phyloP scores from a whole-genome alignment of 2,113 vertebrate species.

The Herpailurus yagouaroundi region DNA sequence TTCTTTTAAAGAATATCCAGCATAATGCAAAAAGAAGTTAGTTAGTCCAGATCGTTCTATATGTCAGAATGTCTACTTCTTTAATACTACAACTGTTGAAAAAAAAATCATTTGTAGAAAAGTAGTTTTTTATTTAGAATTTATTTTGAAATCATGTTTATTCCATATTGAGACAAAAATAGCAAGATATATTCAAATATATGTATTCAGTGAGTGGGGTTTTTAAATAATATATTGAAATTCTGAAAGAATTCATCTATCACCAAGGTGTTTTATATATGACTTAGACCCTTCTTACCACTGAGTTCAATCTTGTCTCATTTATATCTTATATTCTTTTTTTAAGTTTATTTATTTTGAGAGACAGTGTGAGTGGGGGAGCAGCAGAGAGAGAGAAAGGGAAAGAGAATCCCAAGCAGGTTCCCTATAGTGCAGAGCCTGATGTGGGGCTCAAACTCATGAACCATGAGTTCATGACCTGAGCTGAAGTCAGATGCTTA shows the following conservation, averaged over 20 bases:
- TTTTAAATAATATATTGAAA: not conserved
- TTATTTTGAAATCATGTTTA: not conserved
- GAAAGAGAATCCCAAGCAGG: too few relatives aligned
- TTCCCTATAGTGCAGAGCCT: too few relatives aligned
- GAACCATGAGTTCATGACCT: too few relatives aligned
- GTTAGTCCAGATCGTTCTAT: not conserved
- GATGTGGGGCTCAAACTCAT: too few relatives aligned
- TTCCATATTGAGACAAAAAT: not conserved
- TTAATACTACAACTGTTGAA: not conserved
- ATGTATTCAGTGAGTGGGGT: not conserved
- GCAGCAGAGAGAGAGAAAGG: too few relatives aligned
- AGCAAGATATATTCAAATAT: not conserved
- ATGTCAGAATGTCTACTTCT: not conserved
- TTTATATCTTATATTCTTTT: not conserved
- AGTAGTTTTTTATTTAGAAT: not conserved
- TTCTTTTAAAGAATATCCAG: not conserved
- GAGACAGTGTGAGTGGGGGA: too few relatives aligned
- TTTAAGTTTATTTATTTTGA: too few relatives aligned
- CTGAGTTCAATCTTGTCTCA: not conserved
- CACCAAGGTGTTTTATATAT: not conserved
- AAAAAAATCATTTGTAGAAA: not conserved
- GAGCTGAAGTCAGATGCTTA: too few relatives aligned
- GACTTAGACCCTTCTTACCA: not conserved
- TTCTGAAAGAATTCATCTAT: not conserved
- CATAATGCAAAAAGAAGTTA: not conserved